These are phyloP conservation scores for Gastracanthus pulcherrimus DNA, from an alignment of 2,888 invertebrate genomes.

Conservation along the genomic window DNA sequence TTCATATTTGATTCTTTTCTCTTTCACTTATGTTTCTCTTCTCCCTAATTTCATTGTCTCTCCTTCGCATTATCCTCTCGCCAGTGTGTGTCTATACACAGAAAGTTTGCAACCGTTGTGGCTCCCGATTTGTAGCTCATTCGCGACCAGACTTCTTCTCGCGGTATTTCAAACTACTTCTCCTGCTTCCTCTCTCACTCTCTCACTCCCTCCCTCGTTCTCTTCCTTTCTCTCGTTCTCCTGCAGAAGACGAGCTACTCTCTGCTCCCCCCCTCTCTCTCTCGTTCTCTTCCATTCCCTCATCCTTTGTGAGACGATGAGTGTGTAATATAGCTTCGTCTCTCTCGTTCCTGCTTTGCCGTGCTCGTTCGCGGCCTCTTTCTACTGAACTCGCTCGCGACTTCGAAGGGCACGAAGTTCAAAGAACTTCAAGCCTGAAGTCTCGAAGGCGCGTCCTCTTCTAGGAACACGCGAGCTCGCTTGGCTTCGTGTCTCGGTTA, in stretches of 20 bases:
- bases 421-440: neutral
- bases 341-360: no score
- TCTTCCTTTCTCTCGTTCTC: neutral
- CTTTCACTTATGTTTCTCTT: neutral
- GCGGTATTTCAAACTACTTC: neutral
- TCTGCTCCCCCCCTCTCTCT: neutral
- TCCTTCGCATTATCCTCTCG: no score
- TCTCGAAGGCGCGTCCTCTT: neutral
- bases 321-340: no score
- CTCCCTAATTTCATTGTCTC: neutral
- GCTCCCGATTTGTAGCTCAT: conserved; percentile 28
- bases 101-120: neutral
- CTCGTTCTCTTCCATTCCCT: neutral
- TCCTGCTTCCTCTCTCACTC: conserved; percentile 15
- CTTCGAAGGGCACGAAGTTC: conserved; percentile 10
- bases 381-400: neutral
- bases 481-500: no score
- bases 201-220: neutral
- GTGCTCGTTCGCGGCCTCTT: neutral
- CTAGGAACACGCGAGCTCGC: neutral
- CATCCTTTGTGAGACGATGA: neutral
- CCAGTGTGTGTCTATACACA: neutral
- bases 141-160: neutral
- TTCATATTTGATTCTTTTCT: neutral
- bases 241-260: no score